Percentiles rank a stretch among this genome's conserved stretches.
These are phyloP conservation scores for Papilio protenor DNA, from an alignment of 2,888 invertebrate genomes.

Conservation along the genomic window DNA sequence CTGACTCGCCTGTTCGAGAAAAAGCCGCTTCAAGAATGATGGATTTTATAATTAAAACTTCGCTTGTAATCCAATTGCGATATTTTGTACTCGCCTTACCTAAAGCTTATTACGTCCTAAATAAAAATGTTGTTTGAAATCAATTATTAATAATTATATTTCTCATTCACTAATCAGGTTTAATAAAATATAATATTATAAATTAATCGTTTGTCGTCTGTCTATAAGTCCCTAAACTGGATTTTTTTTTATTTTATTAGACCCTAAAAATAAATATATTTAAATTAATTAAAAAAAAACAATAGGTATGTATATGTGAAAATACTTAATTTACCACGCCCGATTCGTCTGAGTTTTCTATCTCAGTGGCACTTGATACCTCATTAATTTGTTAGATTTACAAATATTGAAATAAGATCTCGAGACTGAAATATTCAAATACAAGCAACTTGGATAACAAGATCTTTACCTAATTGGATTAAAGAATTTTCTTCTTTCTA, in stretches of 20 bases:
- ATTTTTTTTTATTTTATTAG: no score
- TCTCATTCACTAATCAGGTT: no score
- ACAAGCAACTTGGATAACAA: background rate
- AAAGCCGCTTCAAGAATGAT: background rate
- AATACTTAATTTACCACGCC: background rate
- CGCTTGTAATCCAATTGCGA: background rate
- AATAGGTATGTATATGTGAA: background rate
- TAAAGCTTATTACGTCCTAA: background rate
- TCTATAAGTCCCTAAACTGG: no score
- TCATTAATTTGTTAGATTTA: constrained; percentile 13
- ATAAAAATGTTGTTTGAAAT: no score
- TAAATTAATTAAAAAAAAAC: no score
- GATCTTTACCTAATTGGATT: background rate
- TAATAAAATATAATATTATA: no score
- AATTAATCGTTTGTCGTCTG: no score
- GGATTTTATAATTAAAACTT: background rate
- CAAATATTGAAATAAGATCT: constrained; percentile 12
- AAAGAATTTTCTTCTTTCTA: background rate
- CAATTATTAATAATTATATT: no score
- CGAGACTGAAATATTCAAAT: constrained; percentile 8
- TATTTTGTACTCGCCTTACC: background rate
- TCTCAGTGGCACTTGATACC: background rate
- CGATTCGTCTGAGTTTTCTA: background rate
- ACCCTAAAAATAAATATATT: no score
- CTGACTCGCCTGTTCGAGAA: background rate